Evolutionary conservation across 2,113 vertebrate species (phyloP).

Genomic region (Tupaia tana): DNA sequence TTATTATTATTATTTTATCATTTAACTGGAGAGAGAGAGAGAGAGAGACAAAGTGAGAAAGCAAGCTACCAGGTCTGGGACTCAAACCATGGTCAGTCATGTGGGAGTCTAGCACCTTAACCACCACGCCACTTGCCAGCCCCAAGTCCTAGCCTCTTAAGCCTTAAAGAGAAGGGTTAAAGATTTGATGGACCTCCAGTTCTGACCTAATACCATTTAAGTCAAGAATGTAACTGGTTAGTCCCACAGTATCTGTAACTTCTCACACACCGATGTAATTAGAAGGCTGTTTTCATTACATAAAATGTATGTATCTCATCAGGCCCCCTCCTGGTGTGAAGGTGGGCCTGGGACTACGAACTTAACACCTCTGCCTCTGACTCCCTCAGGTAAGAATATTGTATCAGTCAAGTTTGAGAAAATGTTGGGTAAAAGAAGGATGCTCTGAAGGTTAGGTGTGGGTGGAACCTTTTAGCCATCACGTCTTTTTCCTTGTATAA

Average conservation of each 20-base stretch:
- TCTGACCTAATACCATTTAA: background rate
- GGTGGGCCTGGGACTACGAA: background rate
- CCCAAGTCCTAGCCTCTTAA: background rate
- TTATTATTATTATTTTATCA: too few species aligned
- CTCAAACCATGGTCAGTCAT: too few species aligned
- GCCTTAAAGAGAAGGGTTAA: background rate
- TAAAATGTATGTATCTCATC: background rate
- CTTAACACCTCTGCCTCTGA: background rate
- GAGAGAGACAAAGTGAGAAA: too few species aligned
- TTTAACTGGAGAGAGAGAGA: too few species aligned
- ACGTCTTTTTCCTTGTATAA: background rate
- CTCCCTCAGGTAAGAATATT: background rate
- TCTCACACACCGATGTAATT: background rate
- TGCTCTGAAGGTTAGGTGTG: background rate
- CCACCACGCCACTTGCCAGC: too few species aligned
- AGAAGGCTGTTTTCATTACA: background rate
- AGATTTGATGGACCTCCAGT: background rate
- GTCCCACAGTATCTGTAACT: background rate
- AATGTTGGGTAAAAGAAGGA: background rate
- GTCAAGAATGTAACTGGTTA: background rate
- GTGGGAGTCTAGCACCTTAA: too few species aligned
- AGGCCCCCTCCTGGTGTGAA: background rate
- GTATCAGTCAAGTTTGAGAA: background rate
- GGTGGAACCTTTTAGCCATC: background rate
- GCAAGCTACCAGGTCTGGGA: too few species aligned